These are phyloP conservation scores for Takifugu flavidus DNA, from an alignment of 2,113 vertebrate species.

Conservation along the genomic window DNA sequence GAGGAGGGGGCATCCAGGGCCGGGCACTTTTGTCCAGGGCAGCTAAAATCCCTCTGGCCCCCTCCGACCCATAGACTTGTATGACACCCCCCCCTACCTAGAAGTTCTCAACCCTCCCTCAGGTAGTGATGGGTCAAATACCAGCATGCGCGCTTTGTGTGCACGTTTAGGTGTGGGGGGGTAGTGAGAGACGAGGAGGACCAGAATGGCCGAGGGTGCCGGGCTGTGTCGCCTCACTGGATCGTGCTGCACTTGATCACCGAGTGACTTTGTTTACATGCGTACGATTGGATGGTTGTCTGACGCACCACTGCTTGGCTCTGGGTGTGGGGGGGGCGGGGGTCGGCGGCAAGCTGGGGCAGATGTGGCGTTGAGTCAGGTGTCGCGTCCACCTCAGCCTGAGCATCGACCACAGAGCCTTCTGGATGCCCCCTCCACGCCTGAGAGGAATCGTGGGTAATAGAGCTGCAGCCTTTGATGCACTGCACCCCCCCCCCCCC, in stretches of 20 bases:
- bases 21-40: constrained; percentile 73
- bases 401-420: constrained; percentile 35
- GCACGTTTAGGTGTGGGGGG: constrained; percentile 31
- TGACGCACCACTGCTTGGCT: constrained; percentile 29
- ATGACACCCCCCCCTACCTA: constrained; percentile 38
- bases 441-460: constrained; percentile 68
- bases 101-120: constrained; percentile 41
- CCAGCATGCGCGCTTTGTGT: constrained; percentile 68
- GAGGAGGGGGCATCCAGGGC: constrained; percentile 56
- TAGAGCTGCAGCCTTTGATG: constrained; percentile 66
- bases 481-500: constrained; percentile 49
- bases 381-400: not conserved
- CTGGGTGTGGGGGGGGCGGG: constrained; percentile 18
- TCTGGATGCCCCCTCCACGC: constrained; percentile 63
- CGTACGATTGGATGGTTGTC: constrained; percentile 56
- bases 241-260: constrained; percentile 60
- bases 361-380: constrained; percentile 29
- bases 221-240: constrained; percentile 60
- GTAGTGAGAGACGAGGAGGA: constrained; percentile 38
- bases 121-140: constrained; percentile 55
- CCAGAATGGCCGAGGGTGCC: constrained; percentile 58
- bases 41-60: constrained; percentile 76
- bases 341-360: constrained; percentile 17
- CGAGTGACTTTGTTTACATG: constrained; percentile 70
- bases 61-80: constrained; percentile 41